phyloP scores from a whole-genome alignment of 2,113 vertebrate species.

The Mormoops blainvillei region DNA sequence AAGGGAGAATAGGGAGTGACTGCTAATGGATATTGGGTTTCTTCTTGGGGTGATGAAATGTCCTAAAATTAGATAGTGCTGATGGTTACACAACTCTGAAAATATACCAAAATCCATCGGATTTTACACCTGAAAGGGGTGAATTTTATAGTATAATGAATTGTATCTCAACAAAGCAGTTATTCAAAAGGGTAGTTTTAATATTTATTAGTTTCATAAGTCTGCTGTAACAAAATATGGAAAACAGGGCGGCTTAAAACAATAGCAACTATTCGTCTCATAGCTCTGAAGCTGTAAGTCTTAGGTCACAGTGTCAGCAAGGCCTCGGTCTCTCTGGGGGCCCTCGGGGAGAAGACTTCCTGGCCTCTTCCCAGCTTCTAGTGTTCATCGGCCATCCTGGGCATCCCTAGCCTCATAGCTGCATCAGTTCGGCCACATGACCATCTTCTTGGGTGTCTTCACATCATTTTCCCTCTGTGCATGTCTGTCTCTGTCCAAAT shows the following conservation, averaged over 20 bases:
- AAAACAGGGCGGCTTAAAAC: neutral
- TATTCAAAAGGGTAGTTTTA: neutral
- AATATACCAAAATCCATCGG: neutral
- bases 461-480: neutral
- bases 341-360: neutral
- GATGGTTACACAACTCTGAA: neutral
- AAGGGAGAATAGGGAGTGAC: no score
- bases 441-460: neutral
- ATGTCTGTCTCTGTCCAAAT: neutral
- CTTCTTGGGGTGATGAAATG: neutral
- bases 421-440: rapidly evolving
- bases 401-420: no score
- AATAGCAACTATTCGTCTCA: neutral
- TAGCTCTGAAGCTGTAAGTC: neutral
- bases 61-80: neutral
- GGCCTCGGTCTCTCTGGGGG: neutral
- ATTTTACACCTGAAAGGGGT: neutral
- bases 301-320: rapidly evolving
- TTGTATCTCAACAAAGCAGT: neutral
- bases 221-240: neutral
- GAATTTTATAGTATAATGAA: neutral
- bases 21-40: neutral
- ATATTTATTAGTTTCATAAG: neutral
- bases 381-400: rapidly evolving
- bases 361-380: neutral